Percentiles rank a stretch among this genome's conserved stretches.
Conservation (phyloP, 2,888 invertebrate species). For the Stegana nigrithorax region DNA sequence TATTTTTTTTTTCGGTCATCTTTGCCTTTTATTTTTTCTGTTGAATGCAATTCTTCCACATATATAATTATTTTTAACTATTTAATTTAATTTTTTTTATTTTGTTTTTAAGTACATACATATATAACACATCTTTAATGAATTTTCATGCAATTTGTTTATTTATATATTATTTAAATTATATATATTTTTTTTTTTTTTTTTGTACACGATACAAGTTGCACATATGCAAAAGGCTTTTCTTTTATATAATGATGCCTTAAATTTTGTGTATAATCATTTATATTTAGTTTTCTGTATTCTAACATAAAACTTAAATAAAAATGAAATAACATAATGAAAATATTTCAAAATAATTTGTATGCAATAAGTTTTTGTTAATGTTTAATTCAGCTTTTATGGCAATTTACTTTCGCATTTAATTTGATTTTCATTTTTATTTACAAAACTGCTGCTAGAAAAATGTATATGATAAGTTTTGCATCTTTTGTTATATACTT, state of each 20-base stretch:
- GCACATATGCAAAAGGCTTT: constrained; percentile 32
- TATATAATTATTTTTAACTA: not conserved
- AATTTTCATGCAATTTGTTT: constrained; percentile 1
- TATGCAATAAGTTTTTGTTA: not conserved
- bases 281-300: not conserved
- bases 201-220: constrained; percentile 36
- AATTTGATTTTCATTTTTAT: constrained; percentile 17
- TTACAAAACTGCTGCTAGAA: no score
- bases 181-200: constrained; percentile 18
- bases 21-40: constrained; percentile 18
- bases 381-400: not conserved
- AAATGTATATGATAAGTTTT: no score
- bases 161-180: constrained; percentile 14
- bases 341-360: not conserved
- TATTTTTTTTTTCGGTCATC: constrained; percentile 30
- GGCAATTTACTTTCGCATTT: not conserved
- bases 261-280: not conserved
- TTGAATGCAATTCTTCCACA: constrained; percentile 1
- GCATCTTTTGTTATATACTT: not conserved
- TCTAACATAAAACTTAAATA: not conserved
- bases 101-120: not conserved
- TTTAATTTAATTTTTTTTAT: constrained; percentile 4
- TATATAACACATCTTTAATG: not conserved
- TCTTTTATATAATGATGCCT: not conserved
- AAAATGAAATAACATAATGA: no score